Conservation (phyloP, 2,113 vertebrate genomes). For the Charadrius vociferus region DNA sequence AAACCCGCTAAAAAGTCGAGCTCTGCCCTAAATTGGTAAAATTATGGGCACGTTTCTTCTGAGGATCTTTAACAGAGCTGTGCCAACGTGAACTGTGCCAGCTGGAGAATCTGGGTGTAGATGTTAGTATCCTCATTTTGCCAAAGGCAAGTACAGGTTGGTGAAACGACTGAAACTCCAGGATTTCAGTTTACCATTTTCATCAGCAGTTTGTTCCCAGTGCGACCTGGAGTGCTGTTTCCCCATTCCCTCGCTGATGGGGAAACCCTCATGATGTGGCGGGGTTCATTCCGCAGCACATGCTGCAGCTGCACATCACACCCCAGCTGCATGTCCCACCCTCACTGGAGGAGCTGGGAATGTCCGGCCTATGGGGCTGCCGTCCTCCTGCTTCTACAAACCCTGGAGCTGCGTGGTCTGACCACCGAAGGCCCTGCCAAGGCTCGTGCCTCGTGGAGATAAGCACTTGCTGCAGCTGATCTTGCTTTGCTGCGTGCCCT, state of each 20-base stretch:
- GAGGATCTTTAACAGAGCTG: too few species aligned
- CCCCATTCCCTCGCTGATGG: neutral
- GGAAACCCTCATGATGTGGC: neutral
- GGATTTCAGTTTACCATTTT: neutral
- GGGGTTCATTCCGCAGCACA: rapidly evolving
- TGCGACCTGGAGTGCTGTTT: neutral
- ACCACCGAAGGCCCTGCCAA: neutral
- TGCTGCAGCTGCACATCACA: rapidly evolving
- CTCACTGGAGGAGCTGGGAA: neutral
- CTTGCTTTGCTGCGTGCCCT: neutral
- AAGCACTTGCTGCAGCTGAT: neutral
- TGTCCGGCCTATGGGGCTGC: rapidly evolving
- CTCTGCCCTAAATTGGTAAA: neutral
- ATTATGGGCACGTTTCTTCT: rapidly evolving
- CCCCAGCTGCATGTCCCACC: neutral
- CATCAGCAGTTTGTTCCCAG: neutral
- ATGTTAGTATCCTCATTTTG: rapidly evolving
- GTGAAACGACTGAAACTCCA: rapidly evolving
- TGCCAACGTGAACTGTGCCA: rapidly evolving
- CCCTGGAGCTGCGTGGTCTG: rapidly evolving
- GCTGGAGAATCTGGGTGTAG: neutral
- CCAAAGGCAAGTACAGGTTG: neutral
- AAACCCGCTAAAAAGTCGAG: neutral
- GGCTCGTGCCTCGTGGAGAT: neutral
- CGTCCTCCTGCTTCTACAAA: neutral